These are phyloP conservation scores for Epinephelus lanceolatus DNA, from an alignment of 2,113 vertebrate genomes.

Conservation along the genomic window DNA sequence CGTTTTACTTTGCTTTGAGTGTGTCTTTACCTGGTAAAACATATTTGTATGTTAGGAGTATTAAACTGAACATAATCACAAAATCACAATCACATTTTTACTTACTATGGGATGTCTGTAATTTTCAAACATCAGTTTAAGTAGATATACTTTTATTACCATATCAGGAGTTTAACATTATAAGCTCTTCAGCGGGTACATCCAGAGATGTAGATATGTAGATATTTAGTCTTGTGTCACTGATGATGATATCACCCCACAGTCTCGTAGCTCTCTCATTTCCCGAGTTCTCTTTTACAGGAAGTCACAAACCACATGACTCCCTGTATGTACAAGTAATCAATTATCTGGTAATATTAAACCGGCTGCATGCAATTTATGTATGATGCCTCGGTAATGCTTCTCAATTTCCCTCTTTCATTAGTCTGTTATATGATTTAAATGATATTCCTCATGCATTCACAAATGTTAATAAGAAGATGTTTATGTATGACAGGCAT, in stretches of 20 bases:
- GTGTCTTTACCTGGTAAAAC: not conserved
- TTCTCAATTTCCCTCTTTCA: conserved; percentile 41
- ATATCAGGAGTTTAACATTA: not conserved
- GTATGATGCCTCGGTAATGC: not conserved
- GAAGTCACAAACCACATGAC: conserved; percentile 32
- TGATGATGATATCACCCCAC: not conserved
- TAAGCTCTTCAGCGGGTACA: not conserved
- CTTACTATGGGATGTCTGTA: not conserved
- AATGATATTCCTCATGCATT: conserved; percentile 24
- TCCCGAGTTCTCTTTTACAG: conserved; percentile 19
- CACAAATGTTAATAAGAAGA: conserved; percentile 35
- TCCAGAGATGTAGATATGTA: too few species aligned
- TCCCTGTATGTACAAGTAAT: conserved; percentile 7
- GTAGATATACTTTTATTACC: too few species aligned
- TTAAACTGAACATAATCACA: not conserved
- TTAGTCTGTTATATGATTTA: conserved; percentile 32
- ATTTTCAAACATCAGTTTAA: not conserved
- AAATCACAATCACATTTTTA: not conserved
- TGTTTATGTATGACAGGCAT: conserved; percentile 14
- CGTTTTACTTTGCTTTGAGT: not conserved
- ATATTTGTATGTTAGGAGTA: not conserved
- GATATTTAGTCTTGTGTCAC: not conserved
- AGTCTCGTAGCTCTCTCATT: conserved; percentile 2
- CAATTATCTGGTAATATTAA: conserved; percentile 46
- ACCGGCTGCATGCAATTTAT: conserved; percentile 11